Evolutionary conservation across 1,140 invertebrate genomes (phyloP), one percentile per base, ranked within the genome.

Genomic region (Antheraea mylitta): DNA sequence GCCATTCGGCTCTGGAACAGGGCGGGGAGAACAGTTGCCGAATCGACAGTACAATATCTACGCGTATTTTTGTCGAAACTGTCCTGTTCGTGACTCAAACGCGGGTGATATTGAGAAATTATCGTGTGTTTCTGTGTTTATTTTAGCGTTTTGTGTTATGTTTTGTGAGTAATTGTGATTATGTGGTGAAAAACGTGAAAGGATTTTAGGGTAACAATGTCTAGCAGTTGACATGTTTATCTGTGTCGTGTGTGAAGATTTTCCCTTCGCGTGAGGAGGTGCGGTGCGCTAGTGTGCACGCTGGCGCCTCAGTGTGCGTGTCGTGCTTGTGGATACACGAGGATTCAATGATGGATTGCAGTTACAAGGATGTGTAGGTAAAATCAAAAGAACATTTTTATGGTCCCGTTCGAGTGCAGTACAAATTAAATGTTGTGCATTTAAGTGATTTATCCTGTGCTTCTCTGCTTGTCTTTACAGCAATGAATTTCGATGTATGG

Each of bases 141-240:
- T 83, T 81, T 79, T 77, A 78, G 77, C 77, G 81, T 81, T 90
- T 89, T 92, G 83, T 90, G 88, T 90, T 82, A 90, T 88, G 19
- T 78, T 84, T 80, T 80, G 87, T 90, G 88, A 69, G 73, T 81
- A 77, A 87, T 87, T 77, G 84, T 92, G 90, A 77, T 86, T 85
- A 79, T 81, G 84, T 90, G 83, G 83, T 92, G 86, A 88, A 85
- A 86, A 90, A 86, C 86, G 86, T 89, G 83, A 83, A 91, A 87
- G 83, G 81, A 89, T 85, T 87, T 90, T 88, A 87, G 81, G 88
- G 88, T 89, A 90, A 90, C 88, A 89, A 92, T 92, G 90, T 92
- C 86, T 92, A 92, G 88, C 78, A 88, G 88, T 90, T 92, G 90
- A 92, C 90, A 92, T 92, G 90, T 92, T 92, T 92, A 92, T 92